Base-by-base conservation (phyloP, 2,113 vertebrate species). In the Saccopteryx leptura region DNA sequence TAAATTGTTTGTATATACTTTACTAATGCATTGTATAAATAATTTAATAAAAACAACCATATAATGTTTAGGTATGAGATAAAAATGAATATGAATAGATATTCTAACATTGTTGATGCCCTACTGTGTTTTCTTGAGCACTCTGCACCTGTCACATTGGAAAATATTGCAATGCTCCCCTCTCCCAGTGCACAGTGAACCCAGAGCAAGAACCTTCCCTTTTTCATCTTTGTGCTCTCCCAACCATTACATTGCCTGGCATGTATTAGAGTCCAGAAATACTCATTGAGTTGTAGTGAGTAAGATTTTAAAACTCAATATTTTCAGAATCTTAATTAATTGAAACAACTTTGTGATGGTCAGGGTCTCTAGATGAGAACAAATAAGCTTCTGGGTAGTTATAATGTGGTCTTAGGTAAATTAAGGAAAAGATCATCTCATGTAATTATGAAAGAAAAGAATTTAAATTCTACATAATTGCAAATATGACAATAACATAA, bases 241-340 rank as follows among this genome's bases (percentile, higher is more conserved):
- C 19, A 31, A 12, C 15, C 11, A 48, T 31, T 17, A 6, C 48
- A 21, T 1, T 46, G 7, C 18, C n/a, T 33, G 8, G 9, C 33
- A n/a, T 2, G 8, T 13, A 4, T 0, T 14, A 11, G 14, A 19
- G 8, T 58, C 39, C 48, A 48, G n/a, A 94, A 83, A 80, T 46
- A 74, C 54, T 21, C 66, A 61, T 2, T 21, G 15, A n/a, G 2
- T 19, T 69, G 1, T 58, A 50, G 1, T 39, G 33, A 56, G 63
- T 93, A 13, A 48, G 3, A 74, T 82, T 82, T 12, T 19, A 56
- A 88, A 74, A 82, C 23, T 31, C 89, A 8, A 18, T 56, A 19
- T 14, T 90, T 95, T 93, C 31, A 93, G n/a, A 80, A 58, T 87
- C 33, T 74, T 50, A 81, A 68, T 56, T 78, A 96, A 94, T 71